Evolutionary conservation across 2,888 invertebrate species (phyloP), one percentile per base, ranked within the genome.

Genomic region (Tetranychus piercei): DNA sequence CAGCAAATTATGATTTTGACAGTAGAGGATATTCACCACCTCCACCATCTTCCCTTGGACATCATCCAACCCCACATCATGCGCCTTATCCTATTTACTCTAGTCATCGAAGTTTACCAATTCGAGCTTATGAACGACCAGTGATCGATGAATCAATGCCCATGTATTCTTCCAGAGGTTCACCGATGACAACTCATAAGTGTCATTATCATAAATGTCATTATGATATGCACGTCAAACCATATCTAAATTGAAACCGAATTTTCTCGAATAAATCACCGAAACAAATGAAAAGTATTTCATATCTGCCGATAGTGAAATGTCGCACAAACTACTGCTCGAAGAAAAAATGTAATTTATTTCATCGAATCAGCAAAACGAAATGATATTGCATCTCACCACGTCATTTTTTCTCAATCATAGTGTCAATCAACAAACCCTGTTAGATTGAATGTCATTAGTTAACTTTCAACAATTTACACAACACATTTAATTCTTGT

Each of bases 61-160:
- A 9, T 55, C 55, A 9, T 15, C 55, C 55, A 9, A 55, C 55
- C 15, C 55, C 9, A 9, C 55, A 9, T 55, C 55, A 15, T 1
- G 11, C 55, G 15, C 55, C 55, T 55, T 55, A 55, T 55, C 55
- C 55, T 15, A 55, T 55, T 55, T 55, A 55, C 15, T 15, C 55
- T 55, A 55, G 55, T 55, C 55, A 55, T 55, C 55, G 15, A 15
- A 55, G 15, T 55, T 15, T 55, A 15, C 15, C 55, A 55, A 55
- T 55, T 55, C 55, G 55, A 55, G 55, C 55, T 55, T 55, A 55
- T 55, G 55, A 55, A 55, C 55, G 55, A 55, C 55, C 55, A 55
- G 55, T 55, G 7, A 55, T 55, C 55, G 55, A 55, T 6, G 55
- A 55, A 55, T 15, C 55, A 55, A 55, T 55, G 11, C 55, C 55